Evolutionary conservation across 64 coral and sea anemone genomes (phyloP).

Genomic region (Actinia equina): DNA sequence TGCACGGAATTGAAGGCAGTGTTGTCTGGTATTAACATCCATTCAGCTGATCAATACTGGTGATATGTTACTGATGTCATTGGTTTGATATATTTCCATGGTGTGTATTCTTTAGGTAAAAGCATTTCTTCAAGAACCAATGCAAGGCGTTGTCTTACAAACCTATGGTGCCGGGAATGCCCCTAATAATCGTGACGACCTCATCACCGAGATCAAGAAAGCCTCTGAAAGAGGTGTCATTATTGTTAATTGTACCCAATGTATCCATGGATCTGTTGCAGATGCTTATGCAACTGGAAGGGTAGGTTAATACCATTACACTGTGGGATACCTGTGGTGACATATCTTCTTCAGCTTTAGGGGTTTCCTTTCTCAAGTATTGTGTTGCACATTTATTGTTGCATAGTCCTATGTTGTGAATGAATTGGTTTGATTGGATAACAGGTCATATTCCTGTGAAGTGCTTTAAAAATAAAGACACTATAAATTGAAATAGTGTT

Average conservation of each 20-base stretch:
- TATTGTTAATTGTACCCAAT: constrained; percentile 93
- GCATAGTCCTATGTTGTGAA: too few species aligned
- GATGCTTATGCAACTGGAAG: constrained; percentile 92
- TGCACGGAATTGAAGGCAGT: too few species aligned
- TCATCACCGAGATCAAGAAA: constrained; percentile 74
- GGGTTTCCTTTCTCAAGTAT: too few species aligned
- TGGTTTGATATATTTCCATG: neutral
- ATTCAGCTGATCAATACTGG: too few species aligned
- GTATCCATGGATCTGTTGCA: constrained; percentile 82
- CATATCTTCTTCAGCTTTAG: too few species aligned
- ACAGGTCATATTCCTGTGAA: too few species aligned
- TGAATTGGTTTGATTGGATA: too few species aligned
- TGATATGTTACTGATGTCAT: too few species aligned
- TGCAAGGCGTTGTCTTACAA: constrained; percentile 88
- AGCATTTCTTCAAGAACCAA: constrained; percentile 76
- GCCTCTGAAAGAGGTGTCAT: constrained; percentile 71
- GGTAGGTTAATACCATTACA: constrained; percentile 27
- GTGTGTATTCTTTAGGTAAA: constrained; percentile 46
- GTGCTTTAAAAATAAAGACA: too few species aligned
- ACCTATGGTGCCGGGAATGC: constrained; percentile 92
- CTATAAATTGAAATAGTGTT: too few species aligned
- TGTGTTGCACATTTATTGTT: too few species aligned
- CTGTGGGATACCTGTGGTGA: neutral
- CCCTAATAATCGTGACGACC: constrained; percentile 81
- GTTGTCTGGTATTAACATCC: too few species aligned